Evolutionary conservation across 2,113 vertebrate genomes (phyloP).

Genomic region (Callionymus lyra): DNA sequence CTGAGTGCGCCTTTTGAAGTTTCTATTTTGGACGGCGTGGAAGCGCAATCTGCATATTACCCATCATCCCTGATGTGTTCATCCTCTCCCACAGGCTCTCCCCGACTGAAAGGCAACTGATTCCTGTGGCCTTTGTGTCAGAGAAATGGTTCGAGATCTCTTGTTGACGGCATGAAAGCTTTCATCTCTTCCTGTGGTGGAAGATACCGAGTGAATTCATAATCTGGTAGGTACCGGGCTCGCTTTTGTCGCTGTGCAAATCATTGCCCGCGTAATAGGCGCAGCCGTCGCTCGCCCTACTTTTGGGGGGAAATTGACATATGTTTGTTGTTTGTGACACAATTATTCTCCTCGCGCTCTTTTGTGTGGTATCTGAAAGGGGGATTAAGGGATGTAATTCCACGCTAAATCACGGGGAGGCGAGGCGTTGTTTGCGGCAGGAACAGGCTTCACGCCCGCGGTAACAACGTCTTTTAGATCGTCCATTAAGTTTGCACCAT

Average conservation of each 20-base stretch:
- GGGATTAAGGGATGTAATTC: conserved; percentile 4
- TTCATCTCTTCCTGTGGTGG: conserved; percentile 76
- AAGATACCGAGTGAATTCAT: conserved; percentile 74
- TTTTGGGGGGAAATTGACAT: conserved; percentile 48
- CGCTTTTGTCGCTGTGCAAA: conserved; percentile 6
- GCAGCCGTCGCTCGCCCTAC: conserved; percentile 33
- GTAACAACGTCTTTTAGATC: not conserved
- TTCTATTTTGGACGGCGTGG: too few relatives aligned
- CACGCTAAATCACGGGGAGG: not conserved
- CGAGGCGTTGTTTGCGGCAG: not conserved
- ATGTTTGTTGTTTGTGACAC: conserved; percentile 37
- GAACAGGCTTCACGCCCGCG: not conserved
- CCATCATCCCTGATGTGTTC: not conserved
- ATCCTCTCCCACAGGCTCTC: conserved; percentile 71
- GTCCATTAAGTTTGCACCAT: not conserved
- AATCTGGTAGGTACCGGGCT: conserved; percentile 75
- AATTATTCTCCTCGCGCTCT: conserved; percentile 9
- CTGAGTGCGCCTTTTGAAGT: too few relatives aligned
- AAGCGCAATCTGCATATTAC: not conserved
- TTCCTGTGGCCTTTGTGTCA: conserved; percentile 99
- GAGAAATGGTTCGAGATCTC: conserved; percentile 99
- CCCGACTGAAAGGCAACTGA: conserved; percentile 92
- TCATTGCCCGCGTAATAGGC: conserved; percentile 13
- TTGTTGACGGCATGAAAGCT: conserved; percentile 86
- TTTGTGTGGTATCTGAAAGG: conserved; percentile 8